A percentile compares a stretch with the other conserved stretches of the same genome.
Evolutionary conservation across 1,140 invertebrate species (phyloP).

Genomic region (Euschistus heros): DNA sequence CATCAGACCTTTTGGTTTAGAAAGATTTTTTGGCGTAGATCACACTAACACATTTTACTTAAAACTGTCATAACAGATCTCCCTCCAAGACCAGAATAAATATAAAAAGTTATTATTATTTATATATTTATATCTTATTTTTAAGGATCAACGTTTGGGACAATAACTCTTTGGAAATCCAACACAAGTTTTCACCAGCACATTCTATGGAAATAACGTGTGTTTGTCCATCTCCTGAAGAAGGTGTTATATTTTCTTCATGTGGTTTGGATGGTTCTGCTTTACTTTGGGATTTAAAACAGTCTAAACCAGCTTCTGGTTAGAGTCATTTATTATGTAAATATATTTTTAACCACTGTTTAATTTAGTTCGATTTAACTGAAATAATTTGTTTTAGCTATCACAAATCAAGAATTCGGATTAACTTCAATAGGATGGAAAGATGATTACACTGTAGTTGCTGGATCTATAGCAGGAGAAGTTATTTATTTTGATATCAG

Average conservation of each 20-base stretch:
- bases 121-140: neutral
- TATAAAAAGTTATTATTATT: too few species aligned
- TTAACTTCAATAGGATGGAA: constrained; percentile 20
- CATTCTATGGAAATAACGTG: constrained; percentile 27
- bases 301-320: constrained; percentile 30
- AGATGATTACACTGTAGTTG: constrained; percentile 13
- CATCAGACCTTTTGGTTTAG: too few species aligned
- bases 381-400: neutral
- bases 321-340: neutral
- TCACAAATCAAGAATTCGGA: neutral
- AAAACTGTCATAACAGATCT: too few species aligned
- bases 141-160: constrained; percentile 31
- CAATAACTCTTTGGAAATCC: constrained; percentile 23
- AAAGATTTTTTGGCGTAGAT: too few species aligned
- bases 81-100: too few species aligned
- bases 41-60: too few species aligned
- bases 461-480: constrained; percentile 17
- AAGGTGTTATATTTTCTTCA: constrained; percentile 27
- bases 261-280: constrained; percentile 29
- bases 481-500: constrained; percentile 21
- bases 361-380: neutral
- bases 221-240: constrained; percentile 19
- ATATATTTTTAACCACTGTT: neutral
- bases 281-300: constrained; percentile 29
- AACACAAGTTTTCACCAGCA: constrained; percentile 27